Percentiles rank a stretch among this genome's conserved stretches.
These are phyloP conservation scores for Chiloscyllium plagiosum DNA, from an alignment of 2,113 vertebrate genomes.

Conservation along the genomic window DNA sequence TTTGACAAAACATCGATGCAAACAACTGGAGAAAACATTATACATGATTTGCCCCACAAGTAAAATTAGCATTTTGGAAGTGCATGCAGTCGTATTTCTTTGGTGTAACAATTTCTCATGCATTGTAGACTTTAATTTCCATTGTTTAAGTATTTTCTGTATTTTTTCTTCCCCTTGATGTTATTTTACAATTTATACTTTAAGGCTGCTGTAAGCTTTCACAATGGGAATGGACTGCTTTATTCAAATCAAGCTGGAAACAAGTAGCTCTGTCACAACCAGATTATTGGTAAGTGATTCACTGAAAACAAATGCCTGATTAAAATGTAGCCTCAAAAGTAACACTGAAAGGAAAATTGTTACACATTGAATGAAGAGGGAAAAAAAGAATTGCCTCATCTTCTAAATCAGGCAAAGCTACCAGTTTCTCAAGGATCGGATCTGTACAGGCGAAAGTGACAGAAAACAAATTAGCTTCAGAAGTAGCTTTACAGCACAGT, in stretches of 20 bases:
- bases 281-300: neutral
- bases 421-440: slow-evolving; percentile 5
- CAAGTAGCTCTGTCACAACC: neutral
- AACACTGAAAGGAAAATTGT: neutral
- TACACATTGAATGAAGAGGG: neutral
- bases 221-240: neutral
- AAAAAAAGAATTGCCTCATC: neutral
- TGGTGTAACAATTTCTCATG: neutral
- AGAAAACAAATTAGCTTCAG: slow-evolving; percentile 32
- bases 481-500: neutral
- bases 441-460: slow-evolving; percentile 9
- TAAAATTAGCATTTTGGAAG: neutral
- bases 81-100: neutral
- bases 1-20: neutral
- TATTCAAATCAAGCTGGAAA: neutral
- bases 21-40: neutral
- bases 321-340: too few species aligned
- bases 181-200: neutral
- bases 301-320: neutral
- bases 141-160: neutral
- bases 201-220: neutral
- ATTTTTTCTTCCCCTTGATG: neutral
- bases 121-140: neutral
- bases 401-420: neutral
- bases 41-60: neutral